Evolutionary conservation across 2,113 vertebrate species (phyloP), one percentile per base, ranked within the genome.

Genomic region (Loxodonta africana): DNA sequence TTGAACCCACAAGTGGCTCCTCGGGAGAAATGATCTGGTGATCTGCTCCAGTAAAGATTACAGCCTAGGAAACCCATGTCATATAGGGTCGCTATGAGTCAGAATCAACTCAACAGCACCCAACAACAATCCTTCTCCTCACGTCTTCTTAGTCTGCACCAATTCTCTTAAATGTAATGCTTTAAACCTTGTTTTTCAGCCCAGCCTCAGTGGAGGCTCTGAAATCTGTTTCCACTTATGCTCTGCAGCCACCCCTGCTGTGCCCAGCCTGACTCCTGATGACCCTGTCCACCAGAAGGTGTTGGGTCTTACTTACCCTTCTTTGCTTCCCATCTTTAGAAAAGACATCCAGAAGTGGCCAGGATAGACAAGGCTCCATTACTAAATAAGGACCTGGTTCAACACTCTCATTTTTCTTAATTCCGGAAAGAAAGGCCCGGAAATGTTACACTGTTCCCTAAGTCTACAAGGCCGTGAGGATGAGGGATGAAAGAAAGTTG

Each of bases 211-310:
- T 25, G 0, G 2, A 74, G 46, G 33, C 30, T 60, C 73, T 33
- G 37, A 83, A 82, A 10, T 37, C 12, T 28, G 60, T 30, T 88
- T 73, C 78, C 20, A 53, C 23, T 23, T 17, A 7, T 8, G 21
- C 65, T 53, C 23, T 33, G 44, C 18, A 28, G 23, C 60, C 25
- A 11, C 44, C 53, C 46, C 25, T 18, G 23, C 51, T 41, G 15
- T 4, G 4, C 10, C 62, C 65, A 44, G 30, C 25, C 8, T 74
- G 37, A 21, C 15, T 28, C 33, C 57, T 21, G 0, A n/a, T 37
- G 83, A 10, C 25, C 7, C 37, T 3, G 3, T 12, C 14, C 17
- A 9, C 1, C 0, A 2, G 10, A 5, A 2, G 1, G 4, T 28
- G 8, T 15, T 41, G n/a, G 3, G 6, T 33, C 28, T 69, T 33